Evolutionary conservation across 2,113 vertebrate genomes (phyloP).

Genomic region (Gasterosteus aculeatus): DNA sequence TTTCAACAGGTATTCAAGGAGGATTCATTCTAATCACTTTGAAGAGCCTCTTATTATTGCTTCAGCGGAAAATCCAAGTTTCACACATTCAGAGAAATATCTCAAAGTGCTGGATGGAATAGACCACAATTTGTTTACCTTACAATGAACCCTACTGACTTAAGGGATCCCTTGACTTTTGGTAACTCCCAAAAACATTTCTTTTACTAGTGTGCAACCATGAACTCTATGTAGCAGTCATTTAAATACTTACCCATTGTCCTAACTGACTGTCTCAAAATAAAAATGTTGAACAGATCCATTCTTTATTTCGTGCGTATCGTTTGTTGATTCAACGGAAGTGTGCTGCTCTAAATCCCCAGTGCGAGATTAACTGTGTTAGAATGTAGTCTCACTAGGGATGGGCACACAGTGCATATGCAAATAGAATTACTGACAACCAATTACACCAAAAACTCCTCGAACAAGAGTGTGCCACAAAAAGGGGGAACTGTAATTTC

Average conservation of each 20-base stretch:
- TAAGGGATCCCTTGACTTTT: no score
- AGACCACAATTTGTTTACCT: no score
- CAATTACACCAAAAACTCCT: slow-evolving; percentile 60
- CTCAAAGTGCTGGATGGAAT: neutral
- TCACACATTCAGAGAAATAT: neutral
- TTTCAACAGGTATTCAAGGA: neutral
- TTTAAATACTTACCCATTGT: neutral
- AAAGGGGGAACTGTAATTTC: slow-evolving; percentile 29
- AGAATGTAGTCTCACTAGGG: slow-evolving; percentile 64
- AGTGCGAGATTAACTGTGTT: slow-evolving; percentile 58
- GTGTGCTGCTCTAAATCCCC: slow-evolving; percentile 35
- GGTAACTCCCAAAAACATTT: no score
- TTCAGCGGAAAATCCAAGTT: neutral
- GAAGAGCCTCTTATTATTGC: neutral
- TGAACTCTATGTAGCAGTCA: neutral
- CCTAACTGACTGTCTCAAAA: slow-evolving; percentile 4
- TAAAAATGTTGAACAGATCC: neutral
- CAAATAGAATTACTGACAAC: slow-evolving; percentile 68
- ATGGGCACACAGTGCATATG: slow-evolving; percentile 53
- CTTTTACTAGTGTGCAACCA: neutral
- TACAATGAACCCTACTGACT: no score
- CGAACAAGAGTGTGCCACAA: slow-evolving; percentile 41
- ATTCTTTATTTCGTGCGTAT: slow-evolving; percentile 12
- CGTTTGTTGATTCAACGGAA: slow-evolving; percentile 48
- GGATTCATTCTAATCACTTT: neutral